Base-by-base conservation (phyloP, 2,888 invertebrate species). In the Acrobasis suavella region DNA sequence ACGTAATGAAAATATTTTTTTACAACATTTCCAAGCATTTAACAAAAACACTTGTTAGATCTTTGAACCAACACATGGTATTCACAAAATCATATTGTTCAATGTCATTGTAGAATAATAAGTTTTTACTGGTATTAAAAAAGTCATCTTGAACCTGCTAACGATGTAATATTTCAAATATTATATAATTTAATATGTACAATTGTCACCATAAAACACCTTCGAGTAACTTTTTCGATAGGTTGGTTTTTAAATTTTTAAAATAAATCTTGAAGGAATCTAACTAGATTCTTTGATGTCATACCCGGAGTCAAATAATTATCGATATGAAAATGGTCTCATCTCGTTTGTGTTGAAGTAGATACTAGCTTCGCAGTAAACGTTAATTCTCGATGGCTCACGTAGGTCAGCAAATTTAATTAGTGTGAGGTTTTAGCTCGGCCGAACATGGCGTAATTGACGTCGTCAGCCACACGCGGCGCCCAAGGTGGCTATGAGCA, bases 381-480 rank as follows among this genome's bases (percentile, higher is more conserved):
- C 42, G 16, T 56, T 22, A 56, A 42, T 38, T 10, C 54, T 54
- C 37, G 38, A 54, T 38, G 38, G 54, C 39, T 60, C 66, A 69
- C 66, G 65, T 61, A 67, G 69, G 65, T 72, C 74, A 74, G 74
- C 71, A 70, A 81, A 80, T 82, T 82, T 81, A 83, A 86, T 84
- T 84, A 83, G 81, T 69, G 71, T 69, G 67, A 69, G 74, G 76
- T 80, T 83, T 86, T 76, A 61, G 69, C 64, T 72, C 69, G 75
- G 69, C 70, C 72, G 73, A 69, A 69, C 71, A 75, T 78, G 74
- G 68, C 78, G 76, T 81, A 83, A 86, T 83, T 81, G 75, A 75
- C 72, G 76, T 82, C 82, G 80, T 86, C 82, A 83, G 74, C 65
- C 69, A 72, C 86, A 87, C 77, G 74, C 80, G 84, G 79, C 74